Evolutionary conservation across 2,888 invertebrate species (phyloP).

Genomic region (Steinernema hermaphroditum): DNA sequence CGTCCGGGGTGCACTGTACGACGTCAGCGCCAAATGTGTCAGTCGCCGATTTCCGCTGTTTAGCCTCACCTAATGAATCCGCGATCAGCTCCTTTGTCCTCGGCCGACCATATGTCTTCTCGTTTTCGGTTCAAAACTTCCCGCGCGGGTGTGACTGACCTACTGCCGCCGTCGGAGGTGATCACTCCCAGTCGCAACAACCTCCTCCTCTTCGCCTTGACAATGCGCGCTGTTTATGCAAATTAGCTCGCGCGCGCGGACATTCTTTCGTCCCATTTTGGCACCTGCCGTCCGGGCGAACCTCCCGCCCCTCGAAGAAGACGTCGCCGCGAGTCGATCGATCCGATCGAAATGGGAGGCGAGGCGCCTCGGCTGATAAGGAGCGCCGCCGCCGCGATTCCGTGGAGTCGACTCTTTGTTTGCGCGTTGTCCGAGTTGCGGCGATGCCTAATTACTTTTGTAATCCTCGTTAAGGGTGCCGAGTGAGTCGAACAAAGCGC

Average conservation of each 20-base stretch:
- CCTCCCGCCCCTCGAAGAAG: neutral
- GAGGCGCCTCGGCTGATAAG: neutral
- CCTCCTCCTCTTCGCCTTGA: neutral
- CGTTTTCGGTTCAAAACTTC: conserved; percentile 18
- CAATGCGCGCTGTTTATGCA: conserved; percentile 27
- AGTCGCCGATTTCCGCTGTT: too few relatives aligned
- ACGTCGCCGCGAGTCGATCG: neutral
- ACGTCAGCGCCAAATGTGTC: too few relatives aligned
- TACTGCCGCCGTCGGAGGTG: conserved; percentile 2
- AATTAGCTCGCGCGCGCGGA: conserved; percentile 12
- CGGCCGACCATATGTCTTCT: conserved; percentile 17
- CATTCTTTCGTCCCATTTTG: conserved; percentile 15
- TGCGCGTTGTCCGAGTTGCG: neutral
- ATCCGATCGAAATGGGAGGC: conserved; percentile 13
- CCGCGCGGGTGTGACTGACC: conserved; percentile 21
- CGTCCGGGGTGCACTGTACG: too few relatives aligned
- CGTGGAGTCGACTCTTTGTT: neutral
- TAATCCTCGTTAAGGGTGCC: too few relatives aligned
- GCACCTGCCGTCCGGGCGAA: conserved; percentile 15
- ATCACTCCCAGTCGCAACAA: neutral
- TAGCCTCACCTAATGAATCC: too few relatives aligned
- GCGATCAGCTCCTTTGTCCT: neutral
- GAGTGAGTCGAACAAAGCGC: neutral
- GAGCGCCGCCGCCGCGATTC: neutral
- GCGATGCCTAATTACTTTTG: neutral